phyloP scores from a whole-genome alignment of 2,888 invertebrate species.

The Drosophila tanythrix region DNA sequence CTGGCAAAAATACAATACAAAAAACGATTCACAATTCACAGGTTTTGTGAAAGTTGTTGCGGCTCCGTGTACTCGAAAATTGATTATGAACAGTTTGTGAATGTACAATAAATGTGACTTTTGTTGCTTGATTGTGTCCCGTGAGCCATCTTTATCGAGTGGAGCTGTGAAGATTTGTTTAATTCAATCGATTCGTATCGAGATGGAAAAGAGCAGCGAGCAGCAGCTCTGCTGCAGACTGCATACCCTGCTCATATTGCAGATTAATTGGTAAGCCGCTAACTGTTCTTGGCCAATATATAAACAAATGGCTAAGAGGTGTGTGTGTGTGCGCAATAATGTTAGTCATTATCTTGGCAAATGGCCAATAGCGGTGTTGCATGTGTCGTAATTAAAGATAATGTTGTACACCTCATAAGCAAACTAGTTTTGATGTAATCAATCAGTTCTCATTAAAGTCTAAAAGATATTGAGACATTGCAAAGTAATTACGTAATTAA shows the following conservation, averaged over 20 bases:
- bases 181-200: slow-evolving; percentile 45
- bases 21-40: slow-evolving; percentile 38
- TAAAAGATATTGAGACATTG: background rate
- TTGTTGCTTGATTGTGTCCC: slow-evolving; percentile 19
- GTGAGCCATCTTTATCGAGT: slow-evolving; percentile 27
- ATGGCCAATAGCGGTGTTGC: background rate
- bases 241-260: background rate
- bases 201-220: slow-evolving; percentile 9
- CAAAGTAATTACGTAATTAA: background rate
- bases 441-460: background rate
- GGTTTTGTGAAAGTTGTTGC: slow-evolving; percentile 69
- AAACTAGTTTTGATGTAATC: slow-evolving; percentile 4
- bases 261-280: slow-evolving; percentile 4
- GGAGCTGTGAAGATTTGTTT: slow-evolving; percentile 29
- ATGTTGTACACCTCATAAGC: background rate
- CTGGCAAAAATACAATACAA: slow-evolving; percentile 11
- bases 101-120: slow-evolving; percentile 39
- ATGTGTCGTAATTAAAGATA: background rate
- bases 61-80: slow-evolving; percentile 63
- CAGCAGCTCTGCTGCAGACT: slow-evolving; percentile 2
- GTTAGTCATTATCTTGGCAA: background rate
- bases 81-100: slow-evolving; percentile 73
- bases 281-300: slow-evolving; percentile 16
- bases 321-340: background rate
- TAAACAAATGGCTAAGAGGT: slow-evolving; percentile 6